Evolutionary conservation across 2,797 vertebrate species (phyloP).

Genomic region (Myotis pilosus): DNA sequence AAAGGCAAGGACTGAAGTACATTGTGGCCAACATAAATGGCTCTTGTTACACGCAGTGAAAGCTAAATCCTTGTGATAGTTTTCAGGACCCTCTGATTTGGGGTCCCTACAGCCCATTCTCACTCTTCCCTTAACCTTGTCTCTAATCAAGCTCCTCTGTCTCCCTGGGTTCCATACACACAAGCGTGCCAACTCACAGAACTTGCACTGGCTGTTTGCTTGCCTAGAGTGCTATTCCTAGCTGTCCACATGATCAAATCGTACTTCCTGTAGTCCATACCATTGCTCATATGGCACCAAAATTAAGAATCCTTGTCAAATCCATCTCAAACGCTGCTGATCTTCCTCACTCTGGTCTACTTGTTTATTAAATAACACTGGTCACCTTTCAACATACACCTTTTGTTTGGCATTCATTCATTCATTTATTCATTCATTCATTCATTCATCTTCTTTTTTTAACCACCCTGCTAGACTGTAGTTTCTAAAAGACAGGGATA

Average conservation of each 20-base stretch:
- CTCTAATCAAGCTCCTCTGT: fast-evolving
- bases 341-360: not conserved
- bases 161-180: fast-evolving
- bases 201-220: not conserved
- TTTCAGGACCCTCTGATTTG: not conserved
- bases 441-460: not conserved
- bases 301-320: not conserved
- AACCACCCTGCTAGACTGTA: not conserved
- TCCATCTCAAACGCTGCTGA: not conserved
- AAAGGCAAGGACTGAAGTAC: not conserved
- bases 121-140: not conserved
- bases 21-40: fast-evolving
- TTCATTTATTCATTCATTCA: not conserved
- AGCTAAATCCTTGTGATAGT: not conserved
- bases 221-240: not conserved
- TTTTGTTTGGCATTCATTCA: not conserved
- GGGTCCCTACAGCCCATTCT: fast-evolving
- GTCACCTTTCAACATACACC: not conserved
- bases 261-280: not conserved
- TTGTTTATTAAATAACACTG: not conserved
- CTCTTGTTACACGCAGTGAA: not conserved
- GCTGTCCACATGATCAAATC: not conserved
- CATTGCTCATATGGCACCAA: not conserved
- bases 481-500: not conserved
- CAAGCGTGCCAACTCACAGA: fast-evolving